These are phyloP conservation scores for Cordylochernes scorpioides DNA, from an alignment of 2,888 invertebrate genomes.

Conservation along the genomic window DNA sequence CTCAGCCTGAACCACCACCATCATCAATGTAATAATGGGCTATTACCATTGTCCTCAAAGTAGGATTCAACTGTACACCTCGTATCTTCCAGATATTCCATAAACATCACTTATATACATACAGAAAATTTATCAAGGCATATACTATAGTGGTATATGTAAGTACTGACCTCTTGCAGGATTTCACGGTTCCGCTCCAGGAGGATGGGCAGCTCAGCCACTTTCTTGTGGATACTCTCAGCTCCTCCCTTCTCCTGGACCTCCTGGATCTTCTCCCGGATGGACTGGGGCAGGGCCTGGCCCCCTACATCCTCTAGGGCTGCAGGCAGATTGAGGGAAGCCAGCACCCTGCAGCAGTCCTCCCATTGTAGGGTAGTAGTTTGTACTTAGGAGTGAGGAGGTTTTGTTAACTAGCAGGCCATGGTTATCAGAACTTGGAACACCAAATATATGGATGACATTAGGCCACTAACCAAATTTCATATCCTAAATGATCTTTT, in stretches of 20 bases:
- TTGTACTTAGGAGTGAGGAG: too few relatives aligned
- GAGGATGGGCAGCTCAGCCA: constrained; percentile 64
- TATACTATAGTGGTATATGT: neutral
- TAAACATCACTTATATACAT: neutral
- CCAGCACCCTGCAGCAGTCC: constrained; percentile 54
- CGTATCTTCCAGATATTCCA: neutral
- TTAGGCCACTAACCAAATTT: too few relatives aligned
- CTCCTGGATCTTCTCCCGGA: constrained; percentile 53
- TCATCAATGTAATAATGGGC: neutral
- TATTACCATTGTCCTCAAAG: neutral
- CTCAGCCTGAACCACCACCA: constrained; percentile 31
- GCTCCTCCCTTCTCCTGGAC: constrained; percentile 52
- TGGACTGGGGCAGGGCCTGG: constrained; percentile 53
- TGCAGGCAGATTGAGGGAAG: constrained; percentile 85
- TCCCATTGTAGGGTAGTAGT: too few relatives aligned
- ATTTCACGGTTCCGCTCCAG: constrained; percentile 78
- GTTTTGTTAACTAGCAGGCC: too few relatives aligned
- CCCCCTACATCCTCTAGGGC: constrained; percentile 56
- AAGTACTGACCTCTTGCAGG: constrained; percentile 45
- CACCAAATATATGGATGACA: too few relatives aligned
- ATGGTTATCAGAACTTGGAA: too few relatives aligned
- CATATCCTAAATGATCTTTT: too few relatives aligned
- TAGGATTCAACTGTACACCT: neutral
- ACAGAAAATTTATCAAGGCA: neutral
- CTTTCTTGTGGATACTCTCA: constrained; percentile 36